Conservation (phyloP, 2,888 invertebrate genomes). For the Tiphia femorata region DNA sequence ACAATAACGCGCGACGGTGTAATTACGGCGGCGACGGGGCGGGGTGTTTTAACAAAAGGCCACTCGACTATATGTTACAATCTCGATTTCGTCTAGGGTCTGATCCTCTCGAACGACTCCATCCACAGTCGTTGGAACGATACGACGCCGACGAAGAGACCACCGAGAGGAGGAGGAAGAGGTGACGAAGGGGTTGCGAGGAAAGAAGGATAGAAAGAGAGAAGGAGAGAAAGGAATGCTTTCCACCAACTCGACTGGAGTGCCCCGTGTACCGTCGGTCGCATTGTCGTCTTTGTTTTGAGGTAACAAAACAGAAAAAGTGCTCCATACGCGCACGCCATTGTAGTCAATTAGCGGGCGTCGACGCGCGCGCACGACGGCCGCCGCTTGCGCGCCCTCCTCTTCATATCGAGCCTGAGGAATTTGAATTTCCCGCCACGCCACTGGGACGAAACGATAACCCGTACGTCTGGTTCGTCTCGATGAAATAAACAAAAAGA, state of each 20-base stretch:
- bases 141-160: no score
- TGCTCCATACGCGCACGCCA: constrained; percentile 58
- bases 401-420: no score
- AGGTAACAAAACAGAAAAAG: constrained; percentile 69
- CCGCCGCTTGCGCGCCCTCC: no score
- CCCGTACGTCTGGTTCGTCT: no score
- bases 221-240: constrained; percentile 5
- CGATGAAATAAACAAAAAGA: no score
- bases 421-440: no score
- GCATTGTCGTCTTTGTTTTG: constrained; percentile 66
- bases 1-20: constrained; percentile 63
- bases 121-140: no score
- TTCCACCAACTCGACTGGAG: constrained; percentile 38
- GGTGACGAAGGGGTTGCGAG: constrained; percentile 3
- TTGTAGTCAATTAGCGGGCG: constrained; percentile 66
- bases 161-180: constrained; percentile 6
- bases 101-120: constrained; percentile 26
- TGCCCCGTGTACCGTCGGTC: constrained; percentile 49
- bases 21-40: constrained; percentile 53
- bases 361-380: constrained; percentile 24
- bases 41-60: constrained; percentile 34
- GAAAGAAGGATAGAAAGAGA: constrained; percentile 5
- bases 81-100: constrained; percentile 49
- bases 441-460: no score
- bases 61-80: constrained; percentile 53